Evolutionary conservation across 2,888 invertebrate species (phyloP).

Genomic region (Trichogramma evanescens): DNA sequence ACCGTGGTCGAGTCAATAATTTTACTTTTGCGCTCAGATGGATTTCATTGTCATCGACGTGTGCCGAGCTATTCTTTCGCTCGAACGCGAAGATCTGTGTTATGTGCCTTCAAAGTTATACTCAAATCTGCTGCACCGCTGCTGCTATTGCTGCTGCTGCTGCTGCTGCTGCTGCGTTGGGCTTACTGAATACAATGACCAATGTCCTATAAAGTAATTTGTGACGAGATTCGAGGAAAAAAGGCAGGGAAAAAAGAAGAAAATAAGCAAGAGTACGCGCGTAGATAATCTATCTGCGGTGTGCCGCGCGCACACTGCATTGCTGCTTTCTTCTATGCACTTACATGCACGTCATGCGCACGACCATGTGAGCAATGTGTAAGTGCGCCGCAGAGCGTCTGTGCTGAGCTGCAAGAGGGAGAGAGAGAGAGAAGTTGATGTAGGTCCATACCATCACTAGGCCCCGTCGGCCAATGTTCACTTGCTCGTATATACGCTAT

Average conservation of each 20-base stretch:
- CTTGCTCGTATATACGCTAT: no score
- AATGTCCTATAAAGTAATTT: no score
- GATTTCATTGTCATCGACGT: no score
- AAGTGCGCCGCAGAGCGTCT: slow-evolving; percentile 3
- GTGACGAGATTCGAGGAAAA: background rate
- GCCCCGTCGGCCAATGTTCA: slow-evolving; percentile 42
- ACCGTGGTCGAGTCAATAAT: no score
- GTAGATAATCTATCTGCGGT: background rate
- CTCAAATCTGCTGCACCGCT: background rate
- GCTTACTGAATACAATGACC: no score
- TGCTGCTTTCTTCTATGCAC: background rate
- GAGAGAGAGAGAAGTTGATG: slow-evolving; percentile 37
- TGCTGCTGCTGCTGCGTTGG: background rate
- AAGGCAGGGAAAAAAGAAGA: background rate
- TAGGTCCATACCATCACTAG: slow-evolving; percentile 39
- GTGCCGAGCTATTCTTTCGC: no score
- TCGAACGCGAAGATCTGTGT: no score
- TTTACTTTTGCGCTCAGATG: no score
- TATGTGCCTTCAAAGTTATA: no score
- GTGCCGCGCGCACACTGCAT: background rate
- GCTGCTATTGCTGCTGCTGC: background rate
- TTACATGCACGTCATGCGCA: slow-evolving; percentile 20
- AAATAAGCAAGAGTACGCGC: background rate
- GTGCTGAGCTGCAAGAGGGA: slow-evolving; percentile 22
- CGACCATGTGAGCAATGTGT: slow-evolving; percentile 28